These are phyloP conservation scores for Tachysurus fulvidraco DNA, from an alignment of 2,113 vertebrate species.

Conservation along the genomic window DNA sequence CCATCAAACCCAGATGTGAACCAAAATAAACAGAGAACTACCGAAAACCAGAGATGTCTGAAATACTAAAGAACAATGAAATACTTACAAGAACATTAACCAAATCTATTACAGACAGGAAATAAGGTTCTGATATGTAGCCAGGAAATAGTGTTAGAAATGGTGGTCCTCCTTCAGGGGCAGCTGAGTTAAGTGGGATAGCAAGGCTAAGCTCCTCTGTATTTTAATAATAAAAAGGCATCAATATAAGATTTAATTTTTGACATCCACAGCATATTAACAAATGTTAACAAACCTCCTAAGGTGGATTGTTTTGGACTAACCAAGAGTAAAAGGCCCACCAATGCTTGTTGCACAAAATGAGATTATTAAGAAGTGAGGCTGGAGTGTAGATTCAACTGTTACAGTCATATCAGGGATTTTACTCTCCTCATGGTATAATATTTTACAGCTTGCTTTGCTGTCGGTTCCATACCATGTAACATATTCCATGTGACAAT, in stretches of 20 bases:
- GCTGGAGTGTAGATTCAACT: neutral
- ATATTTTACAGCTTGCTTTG: neutral
- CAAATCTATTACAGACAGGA: neutral
- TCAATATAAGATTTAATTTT: neutral
- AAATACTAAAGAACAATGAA: neutral
- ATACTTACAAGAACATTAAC: neutral
- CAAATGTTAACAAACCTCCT: no score
- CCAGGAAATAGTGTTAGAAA: neutral
- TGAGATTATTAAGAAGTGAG: no score
- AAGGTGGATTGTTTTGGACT: neutral
- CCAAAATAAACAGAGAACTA: neutral
- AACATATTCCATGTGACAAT: no score
- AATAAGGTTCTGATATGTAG: neutral
- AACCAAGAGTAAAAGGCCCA: neutral
- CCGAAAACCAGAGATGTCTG: neutral
- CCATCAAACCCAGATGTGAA: neutral
- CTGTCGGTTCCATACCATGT: no score
- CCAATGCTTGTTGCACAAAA: neutral
- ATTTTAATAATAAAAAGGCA: no score
- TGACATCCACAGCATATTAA: no score
- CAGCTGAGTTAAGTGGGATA: no score
- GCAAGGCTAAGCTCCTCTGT: no score
- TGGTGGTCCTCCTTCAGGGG: no score
- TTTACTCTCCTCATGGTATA: neutral
- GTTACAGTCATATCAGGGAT: neutral